phyloP scores from a whole-genome alignment of 2,797 vertebrate species.

The Malurus splendens region DNA sequence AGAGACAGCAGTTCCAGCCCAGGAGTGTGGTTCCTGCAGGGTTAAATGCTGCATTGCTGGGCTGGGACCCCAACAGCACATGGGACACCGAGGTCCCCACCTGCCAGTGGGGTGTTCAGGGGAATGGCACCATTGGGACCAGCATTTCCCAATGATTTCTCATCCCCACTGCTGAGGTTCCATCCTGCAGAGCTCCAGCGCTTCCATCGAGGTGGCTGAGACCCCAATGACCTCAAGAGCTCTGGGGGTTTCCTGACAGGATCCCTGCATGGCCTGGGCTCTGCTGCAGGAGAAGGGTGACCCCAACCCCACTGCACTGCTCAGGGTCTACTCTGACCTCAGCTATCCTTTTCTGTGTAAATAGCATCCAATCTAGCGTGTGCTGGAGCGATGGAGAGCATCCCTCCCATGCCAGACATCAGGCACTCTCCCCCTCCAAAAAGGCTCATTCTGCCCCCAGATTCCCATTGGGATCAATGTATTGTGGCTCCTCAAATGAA shows the following conservation, averaged over 20 bases:
- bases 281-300: neutral
- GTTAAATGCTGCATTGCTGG: neutral
- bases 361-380: rapidly evolving
- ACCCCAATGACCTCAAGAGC: neutral
- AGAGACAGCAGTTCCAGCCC: neutral
- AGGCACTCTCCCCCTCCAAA: rapidly evolving
- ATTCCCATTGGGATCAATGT: neutral
- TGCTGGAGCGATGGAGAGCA: neutral
- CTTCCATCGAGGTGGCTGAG: rapidly evolving
- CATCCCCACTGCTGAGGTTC: neutral
- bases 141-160: neutral
- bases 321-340: neutral
- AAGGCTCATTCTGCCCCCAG: neutral
- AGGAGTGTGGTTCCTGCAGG: neutral
- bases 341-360: neutral
- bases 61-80: neutral
- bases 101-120: neutral
- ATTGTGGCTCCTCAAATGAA: neutral
- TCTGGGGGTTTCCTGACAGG: neutral
- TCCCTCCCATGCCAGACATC: neutral
- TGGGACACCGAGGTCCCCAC: neutral
- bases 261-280: neutral
- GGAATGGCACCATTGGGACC: too few relatives aligned
- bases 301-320: neutral
- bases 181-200: neutral